Percentiles rank a stretch among this genome's conserved stretches.
Evolutionary conservation across 2,888 invertebrate genomes (phyloP).

Genomic region (Yponomeuta malinellus): DNA sequence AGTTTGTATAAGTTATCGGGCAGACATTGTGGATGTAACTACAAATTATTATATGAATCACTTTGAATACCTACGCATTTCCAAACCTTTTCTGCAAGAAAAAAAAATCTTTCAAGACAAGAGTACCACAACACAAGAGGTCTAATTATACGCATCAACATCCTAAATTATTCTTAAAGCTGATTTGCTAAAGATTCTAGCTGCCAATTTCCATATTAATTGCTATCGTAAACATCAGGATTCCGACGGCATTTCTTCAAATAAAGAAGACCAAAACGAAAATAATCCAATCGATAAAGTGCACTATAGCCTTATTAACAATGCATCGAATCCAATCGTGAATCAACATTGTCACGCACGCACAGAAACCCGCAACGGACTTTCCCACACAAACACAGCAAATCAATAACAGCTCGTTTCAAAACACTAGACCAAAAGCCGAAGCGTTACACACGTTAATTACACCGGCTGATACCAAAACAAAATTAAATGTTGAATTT

Average conservation of each 20-base stretch:
- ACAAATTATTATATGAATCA: not conserved
- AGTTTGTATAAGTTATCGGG: not conserved
- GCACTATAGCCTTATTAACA: not conserved
- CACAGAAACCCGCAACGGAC: conserved; percentile 4
- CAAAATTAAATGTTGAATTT: conserved; percentile 31
- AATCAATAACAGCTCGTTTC: conserved; percentile 5
- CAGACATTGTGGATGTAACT: not conserved
- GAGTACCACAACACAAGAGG: too few species aligned
- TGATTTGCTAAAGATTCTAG: too few species aligned
- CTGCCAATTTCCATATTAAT: too few species aligned
- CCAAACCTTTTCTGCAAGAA: too few species aligned
- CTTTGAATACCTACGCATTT: not conserved
- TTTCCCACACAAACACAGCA: not conserved
- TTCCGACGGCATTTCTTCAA: not conserved
- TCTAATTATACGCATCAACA: too few species aligned
- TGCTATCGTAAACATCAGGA: too few species aligned
- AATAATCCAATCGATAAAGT: not conserved
- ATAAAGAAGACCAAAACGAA: not conserved
- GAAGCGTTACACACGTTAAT: conserved; percentile 15
- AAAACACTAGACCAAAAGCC: not conserved
- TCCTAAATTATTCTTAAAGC: too few species aligned
- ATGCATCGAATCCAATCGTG: not conserved
- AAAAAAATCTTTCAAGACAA: too few species aligned
- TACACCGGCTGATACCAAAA: conserved; percentile 24
- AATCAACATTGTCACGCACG: not conserved